These are phyloP conservation scores for Torymus auratus DNA, from an alignment of 2,888 invertebrate genomes.

Conservation along the genomic window DNA sequence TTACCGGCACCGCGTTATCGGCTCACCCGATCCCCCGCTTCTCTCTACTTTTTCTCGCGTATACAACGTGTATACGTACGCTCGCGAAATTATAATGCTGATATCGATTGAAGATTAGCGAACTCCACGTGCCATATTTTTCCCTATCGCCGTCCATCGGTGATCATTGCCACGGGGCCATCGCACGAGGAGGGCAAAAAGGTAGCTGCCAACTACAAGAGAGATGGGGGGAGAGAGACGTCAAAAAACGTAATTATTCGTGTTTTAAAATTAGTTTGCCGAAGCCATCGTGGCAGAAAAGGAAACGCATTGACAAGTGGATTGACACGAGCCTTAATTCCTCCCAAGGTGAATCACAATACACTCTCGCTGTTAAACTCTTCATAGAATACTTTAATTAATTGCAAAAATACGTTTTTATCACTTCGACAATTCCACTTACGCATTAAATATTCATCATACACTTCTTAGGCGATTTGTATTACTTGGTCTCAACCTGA, in stretches of 20 bases:
- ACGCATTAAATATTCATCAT: slow-evolving; percentile 5
- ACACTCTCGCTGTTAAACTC: slow-evolving; percentile 12
- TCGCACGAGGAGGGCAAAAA: too few species aligned
- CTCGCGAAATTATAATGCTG: slow-evolving; percentile 15
- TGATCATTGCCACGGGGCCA: not conserved
- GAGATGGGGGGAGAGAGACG: not conserved
- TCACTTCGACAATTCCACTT: not conserved
- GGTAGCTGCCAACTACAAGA: too few species aligned
- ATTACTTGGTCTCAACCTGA: too few species aligned
- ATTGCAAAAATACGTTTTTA: slow-evolving; percentile 16
- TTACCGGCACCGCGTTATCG: slow-evolving; percentile 23
- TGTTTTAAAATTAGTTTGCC: slow-evolving; percentile 37
- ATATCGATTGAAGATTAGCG: slow-evolving; percentile 33
- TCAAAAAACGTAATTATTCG: slow-evolving; percentile 51
- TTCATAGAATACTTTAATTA: slow-evolving; percentile 22
- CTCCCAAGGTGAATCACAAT: slow-evolving; percentile 18
- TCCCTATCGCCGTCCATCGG: slow-evolving; percentile 7
- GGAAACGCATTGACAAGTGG: slow-evolving; percentile 6
- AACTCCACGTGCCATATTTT: slow-evolving; percentile 15
- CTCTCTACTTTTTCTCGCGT: slow-evolving; percentile 9
- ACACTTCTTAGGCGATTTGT: too few species aligned
- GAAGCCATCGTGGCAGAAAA: not conserved
- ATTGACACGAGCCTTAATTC: too few species aligned
- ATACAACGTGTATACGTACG: not conserved
- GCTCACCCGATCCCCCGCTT: slow-evolving; percentile 22